These are phyloP conservation scores for Strongylocentrotus purpuratus DNA, from an alignment of 35 echinoderm and acorn worm species.

Conservation along the genomic window DNA sequence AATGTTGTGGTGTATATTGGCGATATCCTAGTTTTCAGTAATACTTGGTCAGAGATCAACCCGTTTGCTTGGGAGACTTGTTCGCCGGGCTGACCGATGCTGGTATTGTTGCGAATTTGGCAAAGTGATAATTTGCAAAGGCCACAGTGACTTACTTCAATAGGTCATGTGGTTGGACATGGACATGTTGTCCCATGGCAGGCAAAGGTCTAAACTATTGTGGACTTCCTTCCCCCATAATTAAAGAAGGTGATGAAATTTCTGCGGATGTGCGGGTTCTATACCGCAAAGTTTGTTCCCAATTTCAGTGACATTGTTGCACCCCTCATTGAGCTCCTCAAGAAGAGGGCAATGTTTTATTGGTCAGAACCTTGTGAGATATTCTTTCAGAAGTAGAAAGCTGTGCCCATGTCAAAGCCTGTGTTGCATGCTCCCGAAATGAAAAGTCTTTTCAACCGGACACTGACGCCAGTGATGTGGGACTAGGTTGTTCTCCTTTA, in stretches of 20 bases:
- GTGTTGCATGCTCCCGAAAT: too few relatives aligned
- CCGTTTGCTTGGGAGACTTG: neutral
- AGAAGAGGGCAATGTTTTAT: neutral
- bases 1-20: neutral
- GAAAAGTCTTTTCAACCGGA: too few relatives aligned
- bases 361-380: neutral
- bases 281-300: constrained; percentile 41
- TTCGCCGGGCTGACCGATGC: constrained; percentile 55
- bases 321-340: constrained; percentile 37
- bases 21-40: too few relatives aligned
- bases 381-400: neutral
- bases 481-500: too few relatives aligned
- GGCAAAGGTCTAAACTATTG: constrained; percentile 52
- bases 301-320: constrained; percentile 38
- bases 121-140: constrained; percentile 59
- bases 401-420: too few relatives aligned
- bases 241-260: neutral
- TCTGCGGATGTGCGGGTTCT: constrained; percentile 8
- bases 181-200: constrained; percentile 42
- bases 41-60: too few relatives aligned
- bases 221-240: constrained; percentile 7
- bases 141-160: constrained; percentile 64
- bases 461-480: too few relatives aligned
- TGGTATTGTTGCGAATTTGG: constrained; percentile 54
- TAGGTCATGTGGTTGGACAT: constrained; percentile 57